These are phyloP conservation scores for Oophaga pumilio DNA, from an alignment of 2,113 vertebrate species.

Conservation along the genomic window DNA sequence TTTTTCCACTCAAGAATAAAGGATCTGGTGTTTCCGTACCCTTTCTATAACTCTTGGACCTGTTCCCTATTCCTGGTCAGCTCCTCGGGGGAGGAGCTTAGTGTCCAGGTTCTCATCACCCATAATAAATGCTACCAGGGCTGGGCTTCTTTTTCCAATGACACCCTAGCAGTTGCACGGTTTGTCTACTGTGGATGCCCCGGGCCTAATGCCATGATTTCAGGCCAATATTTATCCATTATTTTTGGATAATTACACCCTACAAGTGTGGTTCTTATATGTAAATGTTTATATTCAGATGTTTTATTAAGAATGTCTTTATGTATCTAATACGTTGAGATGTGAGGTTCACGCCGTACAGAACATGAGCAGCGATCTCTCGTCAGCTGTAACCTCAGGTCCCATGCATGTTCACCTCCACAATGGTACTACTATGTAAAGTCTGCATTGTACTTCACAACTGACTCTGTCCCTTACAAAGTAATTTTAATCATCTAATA, in stretches of 20 bases:
- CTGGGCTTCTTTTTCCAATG: neutral
- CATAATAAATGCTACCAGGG: neutral
- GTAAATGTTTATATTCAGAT: constrained; percentile 18
- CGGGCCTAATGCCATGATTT: neutral
- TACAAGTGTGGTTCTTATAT: neutral
- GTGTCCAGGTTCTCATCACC: too few relatives aligned
- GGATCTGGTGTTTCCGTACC: neutral
- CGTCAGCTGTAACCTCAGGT: neutral
- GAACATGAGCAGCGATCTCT: neutral
- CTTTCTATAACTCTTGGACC: neutral
- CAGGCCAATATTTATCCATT: neutral
- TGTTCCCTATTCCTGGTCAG: neutral
- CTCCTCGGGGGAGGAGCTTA: neutral
- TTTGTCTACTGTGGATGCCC: neutral
- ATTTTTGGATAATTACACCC: neutral
- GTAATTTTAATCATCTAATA: constrained; percentile 43
- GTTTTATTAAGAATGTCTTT: neutral
- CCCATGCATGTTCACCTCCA: neutral
- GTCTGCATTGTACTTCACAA: constrained; percentile 30
- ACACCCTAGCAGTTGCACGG: neutral
- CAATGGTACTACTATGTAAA: neutral
- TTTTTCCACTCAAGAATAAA: neutral
- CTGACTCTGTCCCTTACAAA: constrained; percentile 35
- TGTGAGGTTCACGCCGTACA: neutral
- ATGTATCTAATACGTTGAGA: neutral